Base-by-base conservation (phyloP, 2,797 vertebrate genomes). In the Nannoperca obscura region DNA sequence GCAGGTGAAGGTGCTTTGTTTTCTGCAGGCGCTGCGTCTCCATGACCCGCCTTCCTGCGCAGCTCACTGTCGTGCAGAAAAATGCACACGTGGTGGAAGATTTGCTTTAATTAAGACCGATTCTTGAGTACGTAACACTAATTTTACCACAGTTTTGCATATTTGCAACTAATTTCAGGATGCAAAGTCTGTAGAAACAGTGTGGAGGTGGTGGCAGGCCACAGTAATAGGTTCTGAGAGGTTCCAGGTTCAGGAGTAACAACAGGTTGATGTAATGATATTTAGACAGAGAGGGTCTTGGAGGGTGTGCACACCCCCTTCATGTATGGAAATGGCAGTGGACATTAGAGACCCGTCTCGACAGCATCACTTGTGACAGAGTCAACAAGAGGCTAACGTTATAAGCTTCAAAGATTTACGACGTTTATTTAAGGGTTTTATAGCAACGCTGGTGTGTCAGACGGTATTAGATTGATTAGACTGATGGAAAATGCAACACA, bases 51-150 rank as follows among this genome's bases (percentile, higher is more conserved):
- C 61, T 87, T 85, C 77, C 86, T 89, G 77, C 91, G 80, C 93
- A 95, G 80, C 54, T 91, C 74, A 74, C 91, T 94, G 83, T 65
- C 79, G 85, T 19, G 55, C 57, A 82, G 46, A 86, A 55, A 86
- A 38, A 74, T 52, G 9, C 1, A 13, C 15, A 34, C 3, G 12
- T 7, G 11, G 44, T 22, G 46, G 27, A 22, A 67, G 34, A 69
- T 20, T 15, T n/a, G n/a, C 22, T 74, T 34, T 47, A 58, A 71
- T 61, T 30, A 59, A 12, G 57, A 53, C 10, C 17, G 38, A 76
- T 10, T 30, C 4, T 55, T 57, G 17, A n/a, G 15, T 27, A 22
- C 15, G 17, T 13, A 30, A 52, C 15, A 15, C 52, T 38, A 12
- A 47, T 34, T 62, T 14, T 7, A 44, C 14, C 20, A 53, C 17